Conservation (phyloP, 2,888 invertebrate genomes). For the Epistrophella euchroma region DNA sequence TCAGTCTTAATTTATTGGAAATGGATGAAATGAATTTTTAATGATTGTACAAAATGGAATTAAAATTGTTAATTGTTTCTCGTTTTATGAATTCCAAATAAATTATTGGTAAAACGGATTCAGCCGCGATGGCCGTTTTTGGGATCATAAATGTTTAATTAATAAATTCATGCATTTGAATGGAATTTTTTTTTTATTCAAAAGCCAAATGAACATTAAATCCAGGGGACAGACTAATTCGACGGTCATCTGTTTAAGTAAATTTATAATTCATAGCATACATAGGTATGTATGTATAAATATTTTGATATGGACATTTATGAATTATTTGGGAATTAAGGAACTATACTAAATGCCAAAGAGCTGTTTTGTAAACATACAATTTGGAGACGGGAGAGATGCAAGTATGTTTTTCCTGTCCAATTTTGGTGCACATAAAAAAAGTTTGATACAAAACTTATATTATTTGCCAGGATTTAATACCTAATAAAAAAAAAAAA, state of each 20-base stretch:
- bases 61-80: conserved; percentile 63
- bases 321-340: conserved; percentile 1
- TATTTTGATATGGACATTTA: neutral
- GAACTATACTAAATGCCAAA: neutral
- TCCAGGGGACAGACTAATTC: neutral
- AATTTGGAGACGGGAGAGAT: neutral
- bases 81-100: conserved; percentile 64
- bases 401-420: no score
- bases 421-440: neutral
- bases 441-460: neutral
- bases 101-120: conserved; percentile 49
- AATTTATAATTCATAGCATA: conserved; percentile 18
- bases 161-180: conserved; percentile 29
- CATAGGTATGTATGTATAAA: no score
- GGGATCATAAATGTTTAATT: conserved; percentile 63
- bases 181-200: neutral
- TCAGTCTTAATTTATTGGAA: conserved; percentile 44
- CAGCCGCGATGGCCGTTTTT: conserved; percentile 32
- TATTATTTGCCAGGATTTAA: neutral
- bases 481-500: no score
- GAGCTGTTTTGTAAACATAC: neutral
- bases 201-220: conserved; percentile 24
- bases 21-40: conserved; percentile 49
- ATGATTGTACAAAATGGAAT: conserved; percentile 31
- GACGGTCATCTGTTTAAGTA: neutral